These are phyloP conservation scores for Pachliopta kotzebuea DNA, from an alignment of 2,888 invertebrate species.

Conservation along the genomic window DNA sequence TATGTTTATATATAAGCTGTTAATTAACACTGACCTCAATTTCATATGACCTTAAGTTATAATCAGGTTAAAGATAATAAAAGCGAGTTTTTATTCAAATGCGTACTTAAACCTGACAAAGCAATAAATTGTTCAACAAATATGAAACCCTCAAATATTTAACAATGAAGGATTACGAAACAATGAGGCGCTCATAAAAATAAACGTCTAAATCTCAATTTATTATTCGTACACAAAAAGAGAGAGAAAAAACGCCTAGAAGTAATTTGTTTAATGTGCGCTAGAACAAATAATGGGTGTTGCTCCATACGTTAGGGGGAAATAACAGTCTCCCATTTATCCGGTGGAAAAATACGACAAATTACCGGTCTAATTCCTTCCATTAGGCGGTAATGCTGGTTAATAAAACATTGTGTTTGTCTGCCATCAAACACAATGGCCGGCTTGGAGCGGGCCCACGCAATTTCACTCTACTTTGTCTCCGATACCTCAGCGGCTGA, in stretches of 20 bases:
- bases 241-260: background rate
- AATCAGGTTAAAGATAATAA: no score
- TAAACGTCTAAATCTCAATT: conserved; percentile 15
- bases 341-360: conserved; percentile 49
- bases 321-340: conserved; percentile 31
- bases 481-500: conserved; percentile 49
- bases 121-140: conserved; percentile 1
- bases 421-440: conserved; percentile 61
- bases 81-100: no score
- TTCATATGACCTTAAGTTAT: no score
- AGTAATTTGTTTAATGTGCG: conserved; percentile 17
- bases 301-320: conserved; percentile 28
- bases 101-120: background rate
- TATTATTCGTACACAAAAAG: conserved; percentile 12
- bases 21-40: no score
- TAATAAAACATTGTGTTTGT: conserved; percentile 75
- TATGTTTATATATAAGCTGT: no score
- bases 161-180: conserved; percentile 7
- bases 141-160: background rate
- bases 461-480: conserved; percentile 68
- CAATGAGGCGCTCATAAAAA: conserved; percentile 1
- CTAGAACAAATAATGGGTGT: conserved; percentile 22
- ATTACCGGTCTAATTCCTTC: conserved; percentile 64
- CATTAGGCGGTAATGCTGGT: conserved; percentile 63
- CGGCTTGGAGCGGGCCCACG: conserved; percentile 49